Percentiles rank a stretch among this genome's conserved stretches.
These are phyloP conservation scores for Phaethornis superciliosus DNA, from an alignment of 2,113 vertebrate species.

Conservation along the genomic window DNA sequence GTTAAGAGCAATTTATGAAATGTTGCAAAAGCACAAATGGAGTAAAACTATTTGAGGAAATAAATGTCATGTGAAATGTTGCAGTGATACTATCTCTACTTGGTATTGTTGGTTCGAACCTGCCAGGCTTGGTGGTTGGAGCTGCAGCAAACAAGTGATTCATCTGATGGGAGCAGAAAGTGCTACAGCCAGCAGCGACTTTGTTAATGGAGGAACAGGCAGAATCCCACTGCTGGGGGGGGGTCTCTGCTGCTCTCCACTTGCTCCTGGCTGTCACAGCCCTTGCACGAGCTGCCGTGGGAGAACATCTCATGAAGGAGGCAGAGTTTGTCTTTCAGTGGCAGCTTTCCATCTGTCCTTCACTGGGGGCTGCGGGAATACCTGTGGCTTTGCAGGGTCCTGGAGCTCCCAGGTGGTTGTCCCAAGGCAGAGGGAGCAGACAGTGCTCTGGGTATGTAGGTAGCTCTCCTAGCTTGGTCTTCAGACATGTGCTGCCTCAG, in stretches of 20 bases:
- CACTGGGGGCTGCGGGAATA: fast-evolving
- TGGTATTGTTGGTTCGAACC: neutral
- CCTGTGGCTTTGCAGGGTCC: fast-evolving
- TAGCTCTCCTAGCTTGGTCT: neutral
- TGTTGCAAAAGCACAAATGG: neutral
- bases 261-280: neutral
- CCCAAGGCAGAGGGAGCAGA: neutral
- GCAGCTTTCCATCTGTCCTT: neutral
- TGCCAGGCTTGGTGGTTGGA: neutral
- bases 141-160: neutral
- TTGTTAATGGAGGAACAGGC: neutral
- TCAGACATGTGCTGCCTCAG: fast-evolving
- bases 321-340: neutral
- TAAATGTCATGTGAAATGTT: neutral
- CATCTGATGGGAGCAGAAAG: neutral
- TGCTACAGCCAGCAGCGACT: neutral
- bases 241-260: neutral
- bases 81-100: neutral
- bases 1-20: neutral
- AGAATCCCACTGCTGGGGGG: neutral
- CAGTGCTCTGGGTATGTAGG: fast-evolving
- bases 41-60: neutral
- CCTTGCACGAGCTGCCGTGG: neutral
- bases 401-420: neutral
- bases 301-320: neutral